Evolutionary conservation across 2,113 vertebrate genomes (phyloP).

Genomic region (Seriola quinqueradiata): DNA sequence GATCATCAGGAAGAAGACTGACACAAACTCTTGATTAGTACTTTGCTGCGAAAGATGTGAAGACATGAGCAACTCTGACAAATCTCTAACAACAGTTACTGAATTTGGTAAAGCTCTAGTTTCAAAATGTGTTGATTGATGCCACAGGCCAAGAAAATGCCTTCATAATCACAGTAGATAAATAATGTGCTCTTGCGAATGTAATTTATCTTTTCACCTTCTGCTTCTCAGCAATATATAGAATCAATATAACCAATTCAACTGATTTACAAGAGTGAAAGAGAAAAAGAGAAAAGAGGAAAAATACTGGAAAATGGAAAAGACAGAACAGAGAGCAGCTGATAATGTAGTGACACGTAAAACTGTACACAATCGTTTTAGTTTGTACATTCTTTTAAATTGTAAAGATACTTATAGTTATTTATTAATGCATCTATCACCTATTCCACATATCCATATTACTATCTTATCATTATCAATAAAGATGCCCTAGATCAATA

Average conservation of each 20-base stretch:
- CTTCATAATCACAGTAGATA: not conserved
- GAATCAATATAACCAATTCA: not conserved
- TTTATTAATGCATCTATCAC: not conserved
- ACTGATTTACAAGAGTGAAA: not conserved
- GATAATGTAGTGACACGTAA: not conserved
- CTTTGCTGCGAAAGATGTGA: slow-evolving; percentile 20
- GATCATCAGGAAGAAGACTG: slow-evolving; percentile 1
- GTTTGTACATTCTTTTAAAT: not conserved
- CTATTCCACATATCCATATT: not conserved
- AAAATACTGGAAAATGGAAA: not conserved
- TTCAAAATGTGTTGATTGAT: slow-evolving; percentile 8
- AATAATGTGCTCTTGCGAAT: not conserved
- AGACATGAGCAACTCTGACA: not conserved
- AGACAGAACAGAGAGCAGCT: not conserved
- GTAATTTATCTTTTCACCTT: not conserved
- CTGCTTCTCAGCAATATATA: not conserved
- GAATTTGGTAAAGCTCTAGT: not conserved
- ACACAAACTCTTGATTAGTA: not conserved
- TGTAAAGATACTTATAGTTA: not conserved
- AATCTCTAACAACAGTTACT: slow-evolving; percentile 5
- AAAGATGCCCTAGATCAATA: not conserved
- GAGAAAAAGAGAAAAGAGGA: not conserved
- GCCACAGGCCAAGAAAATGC: not conserved
- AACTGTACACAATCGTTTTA: not conserved
- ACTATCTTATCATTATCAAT: too few species aligned